phyloP scores from a whole-genome alignment of 2,113 vertebrate genomes.

The Antechinus stuartii region DNA sequence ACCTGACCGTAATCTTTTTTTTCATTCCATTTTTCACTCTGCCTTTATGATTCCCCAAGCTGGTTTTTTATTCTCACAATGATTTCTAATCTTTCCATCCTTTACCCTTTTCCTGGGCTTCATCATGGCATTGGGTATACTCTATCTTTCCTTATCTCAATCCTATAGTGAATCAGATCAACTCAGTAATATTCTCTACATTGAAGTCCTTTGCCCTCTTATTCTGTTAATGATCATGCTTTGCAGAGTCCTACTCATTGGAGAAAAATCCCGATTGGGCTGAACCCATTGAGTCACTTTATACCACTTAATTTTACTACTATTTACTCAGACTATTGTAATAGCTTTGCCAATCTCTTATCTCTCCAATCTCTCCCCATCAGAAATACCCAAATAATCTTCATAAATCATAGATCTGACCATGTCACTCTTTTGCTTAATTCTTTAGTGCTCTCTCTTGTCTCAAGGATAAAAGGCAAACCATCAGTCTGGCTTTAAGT shows the following conservation, averaged over 20 bases:
- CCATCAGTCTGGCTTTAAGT: neutral
- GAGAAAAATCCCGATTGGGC: neutral
- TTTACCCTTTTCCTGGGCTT: neutral
- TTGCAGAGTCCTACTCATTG: neutral
- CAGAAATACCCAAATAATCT: neutral
- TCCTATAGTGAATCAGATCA: neutral
- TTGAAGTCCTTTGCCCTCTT: neutral
- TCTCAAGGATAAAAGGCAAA: neutral
- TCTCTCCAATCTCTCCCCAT: neutral
- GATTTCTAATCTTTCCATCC: neutral
- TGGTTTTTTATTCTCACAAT: neutral
- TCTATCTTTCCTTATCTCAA: neutral
- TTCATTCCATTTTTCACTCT: neutral
- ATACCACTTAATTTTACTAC: neutral
- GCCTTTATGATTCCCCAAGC: neutral
- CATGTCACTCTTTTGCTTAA: neutral
- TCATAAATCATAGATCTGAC: neutral
- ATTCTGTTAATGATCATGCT: neutral
- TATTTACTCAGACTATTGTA: neutral
- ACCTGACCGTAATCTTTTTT: neutral
- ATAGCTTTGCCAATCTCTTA: neutral
- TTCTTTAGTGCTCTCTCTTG: neutral
- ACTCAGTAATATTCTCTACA: neutral
- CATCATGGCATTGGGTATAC: neutral
- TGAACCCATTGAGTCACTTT: neutral